Percentiles rank a stretch among this genome's conserved stretches.
Conservation (phyloP, 2,888 invertebrate genomes). For the Pasiphila rectangulata region DNA sequence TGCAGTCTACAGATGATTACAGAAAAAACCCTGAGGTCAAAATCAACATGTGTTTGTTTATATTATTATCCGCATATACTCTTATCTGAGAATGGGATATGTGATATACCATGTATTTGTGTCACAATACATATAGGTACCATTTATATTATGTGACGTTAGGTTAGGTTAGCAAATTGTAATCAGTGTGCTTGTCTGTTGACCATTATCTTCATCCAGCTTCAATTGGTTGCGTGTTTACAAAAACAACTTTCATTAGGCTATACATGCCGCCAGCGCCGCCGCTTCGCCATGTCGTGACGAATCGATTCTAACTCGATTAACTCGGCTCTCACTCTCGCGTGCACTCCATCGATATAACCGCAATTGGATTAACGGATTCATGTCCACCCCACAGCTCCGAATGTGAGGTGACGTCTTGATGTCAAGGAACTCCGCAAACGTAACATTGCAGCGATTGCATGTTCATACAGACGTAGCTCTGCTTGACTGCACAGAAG, state of each 20-base stretch:
- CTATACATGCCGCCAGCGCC: constrained; percentile 12
- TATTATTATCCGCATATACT: no score
- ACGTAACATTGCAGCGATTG: constrained; percentile 37
- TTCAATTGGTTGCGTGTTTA: constrained; percentile 20
- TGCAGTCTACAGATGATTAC: neutral
- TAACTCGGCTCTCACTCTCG: constrained; percentile 41
- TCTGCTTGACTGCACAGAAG: constrained; percentile 10
- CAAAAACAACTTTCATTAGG: constrained; percentile 32
- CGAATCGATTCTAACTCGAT: constrained; percentile 62
- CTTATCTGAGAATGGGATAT: no score
- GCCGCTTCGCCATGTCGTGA: constrained; percentile 42
- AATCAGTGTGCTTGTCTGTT: neutral
- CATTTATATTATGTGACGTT: no score
- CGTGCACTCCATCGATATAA: constrained; percentile 28
- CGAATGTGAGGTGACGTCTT: neutral
- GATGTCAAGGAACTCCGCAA: constrained; percentile 40
- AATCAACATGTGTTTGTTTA: neutral
- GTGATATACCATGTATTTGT: neutral
- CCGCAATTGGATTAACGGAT: constrained; percentile 38
- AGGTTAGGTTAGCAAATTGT: no score
- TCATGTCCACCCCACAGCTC: no score
- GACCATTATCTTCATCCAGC: constrained; percentile 2
- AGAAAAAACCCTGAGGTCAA: neutral
- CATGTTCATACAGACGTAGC: constrained; percentile 14
- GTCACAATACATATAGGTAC: no score